Evolutionary conservation across 2,888 invertebrate genomes (phyloP), one percentile per base, ranked within the genome.

Genomic region (Metopia argyrocephala): DNA sequence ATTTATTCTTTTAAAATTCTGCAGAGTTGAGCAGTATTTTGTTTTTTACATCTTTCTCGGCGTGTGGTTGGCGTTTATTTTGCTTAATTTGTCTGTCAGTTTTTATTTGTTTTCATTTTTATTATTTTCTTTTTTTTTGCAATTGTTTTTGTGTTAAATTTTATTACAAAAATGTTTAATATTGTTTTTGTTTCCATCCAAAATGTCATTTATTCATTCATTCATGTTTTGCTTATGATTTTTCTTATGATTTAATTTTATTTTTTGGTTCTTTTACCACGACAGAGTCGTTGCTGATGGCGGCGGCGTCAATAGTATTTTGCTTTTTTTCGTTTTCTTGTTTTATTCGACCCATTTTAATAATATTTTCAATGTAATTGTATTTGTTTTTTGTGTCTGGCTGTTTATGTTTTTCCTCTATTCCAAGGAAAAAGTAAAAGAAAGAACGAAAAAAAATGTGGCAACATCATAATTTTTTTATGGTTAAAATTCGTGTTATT

Each of bases 401-500:
- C 61, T 68, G 23, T 71, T 45, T 76, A 45, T 25, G 54, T 66
- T 46, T 59, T 18, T 9, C n/a, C 27, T 66, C 21, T 5, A 31
- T n/a, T n/a, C n/a, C n/a, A n/a, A n/a, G n/a, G n/a, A n/a, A n/a
- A n/a, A n/a, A n/a, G n/a, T n/a, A n/a, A n/a, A n/a, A n/a, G n/a
- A n/a, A n/a, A n/a, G n/a, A n/a, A n/a, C n/a, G n/a, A 15, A 5
- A 7, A 2, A 62, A 59, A 74, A 48, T 78, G 59, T 73, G 78
- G 78, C 66, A 81, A 59, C 76, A 50, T 78, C 56, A 25, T 61
- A 75, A 81, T 64, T 74, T 61, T 81, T 84, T 84, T 82, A 85
- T 83, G 76, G 76, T 80, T 68, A 79, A 83, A 85, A 79, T 82
- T 85, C 83, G 83, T 84, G 84, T 85, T 79, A 75, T 82, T 84